Base-by-base conservation (phyloP, 2,113 vertebrate species). In the Lophotis ruficrista region DNA sequence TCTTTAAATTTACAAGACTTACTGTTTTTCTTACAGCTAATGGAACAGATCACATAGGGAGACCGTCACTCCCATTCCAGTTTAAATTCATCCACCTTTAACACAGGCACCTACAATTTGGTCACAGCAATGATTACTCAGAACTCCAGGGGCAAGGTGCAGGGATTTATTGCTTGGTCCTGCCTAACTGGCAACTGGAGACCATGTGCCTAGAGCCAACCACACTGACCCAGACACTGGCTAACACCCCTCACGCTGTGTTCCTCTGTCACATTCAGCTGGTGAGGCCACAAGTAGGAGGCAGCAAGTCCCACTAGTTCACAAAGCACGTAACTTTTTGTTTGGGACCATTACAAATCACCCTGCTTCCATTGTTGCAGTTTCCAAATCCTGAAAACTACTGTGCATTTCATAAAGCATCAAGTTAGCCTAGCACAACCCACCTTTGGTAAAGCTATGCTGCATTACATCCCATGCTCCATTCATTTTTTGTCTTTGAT, bases 381-480 rank as follows among this genome's bases (percentile, higher is more conserved):
- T 21, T 71, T 51, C 56, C n/a, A 21, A 16, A 48, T 9, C 51
- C 61, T 87, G 41, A 31, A 51, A 79, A 71, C 48, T 62, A 16
- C 5, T 61, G 37, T 30, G 20, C 1, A 0, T n/a, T 69, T 71
- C 61, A 51, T 0, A 6, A 41, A 41, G 69, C 14, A 65, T 7
- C 14, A 23, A 9, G 5, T 25, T 24, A 45, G 30, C 4, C 24
- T 20, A 66, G 53, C 51, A 83, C 15, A 48, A 43, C 23, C 51
- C 27, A 57, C n/a, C 33, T 53, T 41, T 14, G 14, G 53, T 56
- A 88, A 79, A 64, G 31, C 71, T 56, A 20, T 2, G 1, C 70
- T 94, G 51, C 25, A 17, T 60, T 76, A 71, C 48, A 51, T 50
- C n/a, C 30, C 68, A 24, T 37, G 14, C 13, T 53, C 41, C 47